Base-by-base conservation (phyloP, 2,797 vertebrate genomes). In the Sebastes nivosus region DNA sequence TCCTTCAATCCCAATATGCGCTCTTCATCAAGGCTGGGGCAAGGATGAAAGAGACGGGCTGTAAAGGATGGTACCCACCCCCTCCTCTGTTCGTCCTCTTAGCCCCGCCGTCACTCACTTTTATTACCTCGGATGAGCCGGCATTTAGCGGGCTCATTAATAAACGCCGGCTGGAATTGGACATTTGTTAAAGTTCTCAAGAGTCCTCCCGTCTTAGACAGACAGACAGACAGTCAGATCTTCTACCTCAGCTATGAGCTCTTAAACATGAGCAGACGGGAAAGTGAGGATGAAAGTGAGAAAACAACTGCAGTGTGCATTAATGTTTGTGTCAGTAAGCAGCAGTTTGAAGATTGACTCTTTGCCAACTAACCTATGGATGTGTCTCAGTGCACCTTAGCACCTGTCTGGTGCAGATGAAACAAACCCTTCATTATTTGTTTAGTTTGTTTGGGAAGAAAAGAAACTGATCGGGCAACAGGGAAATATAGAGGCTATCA, bases 131-230 rank as follows among this genome's bases (percentile, higher is more conserved):
- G 84, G 91, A 93, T 91, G 90, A 93, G 88, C 79, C 30, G 32
- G 80, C 89, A 78, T 87, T 95, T 94, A 94, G 86, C 65, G 3
- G 34, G 29, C 82, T 91, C 90, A 89, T 95, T 94, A 93, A 94
- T 94, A 91, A 92, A 82, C 22, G 11, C 52, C 1, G 30, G 54
- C 69, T 86, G 83, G 81, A 92, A 89, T 91, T 87, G 83, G 75
- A 76, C 78, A 58, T 92, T 90, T 86, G 72, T 60, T 50, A 46
- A 91, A 79, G 63, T 79, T 85, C 54, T 68, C 5, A 4, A 66
- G 34, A 76, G 73, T 76, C 70, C 18, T 65, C 30, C 7, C 66
- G 2, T 54, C 66, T 25, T 50, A 16, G 20, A 42, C 46, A 20
- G 18, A 42, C 46, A 50, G 14, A 50, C 18, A 20, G 8, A 20